Evolutionary conservation across 2,888 invertebrate genomes (phyloP).

Genomic region (Saturnia japonica): DNA sequence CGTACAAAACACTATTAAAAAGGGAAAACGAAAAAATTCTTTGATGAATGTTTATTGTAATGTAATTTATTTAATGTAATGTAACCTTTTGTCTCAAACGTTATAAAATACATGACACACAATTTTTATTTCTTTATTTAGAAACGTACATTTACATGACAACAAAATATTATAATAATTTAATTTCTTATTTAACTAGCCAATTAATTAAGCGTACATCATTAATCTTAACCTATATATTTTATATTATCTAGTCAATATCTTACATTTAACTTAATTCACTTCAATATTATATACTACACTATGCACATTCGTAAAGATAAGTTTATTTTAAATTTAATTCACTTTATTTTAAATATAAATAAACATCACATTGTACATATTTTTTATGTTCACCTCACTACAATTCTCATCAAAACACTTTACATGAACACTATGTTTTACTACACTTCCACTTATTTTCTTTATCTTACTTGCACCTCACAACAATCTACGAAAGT

Average conservation of each 20-base stretch:
- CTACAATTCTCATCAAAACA: not conserved
- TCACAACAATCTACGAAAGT: not conserved
- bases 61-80: too few relatives aligned
- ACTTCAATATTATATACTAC: not conserved
- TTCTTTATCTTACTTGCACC: not conserved
- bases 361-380: not conserved
- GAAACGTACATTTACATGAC: not conserved
- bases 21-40: not conserved
- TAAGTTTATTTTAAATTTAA: not conserved
- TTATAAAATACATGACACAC: not conserved
- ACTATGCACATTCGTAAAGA: not conserved
- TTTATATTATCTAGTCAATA: not conserved
- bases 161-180: not conserved
- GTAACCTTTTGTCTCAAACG: not conserved
- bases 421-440: not conserved
- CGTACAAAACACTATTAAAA: not conserved
- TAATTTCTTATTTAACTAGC: not conserved
- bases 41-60: not conserved
- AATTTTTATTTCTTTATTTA: not conserved
- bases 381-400: not conserved
- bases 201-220: not conserved
- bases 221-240: not conserved
- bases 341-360: not conserved
- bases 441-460: not conserved
- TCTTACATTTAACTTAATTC: not conserved